A percentile compares a stretch with the other conserved stretches of the same genome.
Evolutionary conservation across 1,140 invertebrate genomes (phyloP).

Genomic region (Triops cancriformis): DNA sequence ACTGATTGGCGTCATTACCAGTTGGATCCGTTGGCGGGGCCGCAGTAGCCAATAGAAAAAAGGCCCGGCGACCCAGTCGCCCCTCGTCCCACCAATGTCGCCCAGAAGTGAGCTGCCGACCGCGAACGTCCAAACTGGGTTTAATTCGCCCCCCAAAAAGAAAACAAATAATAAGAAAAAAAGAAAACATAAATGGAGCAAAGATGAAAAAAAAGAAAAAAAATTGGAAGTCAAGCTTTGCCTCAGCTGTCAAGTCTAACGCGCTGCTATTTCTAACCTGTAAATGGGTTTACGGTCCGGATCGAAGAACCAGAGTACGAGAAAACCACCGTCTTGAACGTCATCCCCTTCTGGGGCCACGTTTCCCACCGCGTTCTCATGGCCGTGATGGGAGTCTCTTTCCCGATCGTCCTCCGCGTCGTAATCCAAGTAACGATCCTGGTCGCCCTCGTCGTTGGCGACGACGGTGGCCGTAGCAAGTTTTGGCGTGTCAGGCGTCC

Average conservation of each 20-base stretch:
- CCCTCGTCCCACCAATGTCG: conserved; percentile 54
- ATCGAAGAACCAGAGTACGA: conserved; percentile 28
- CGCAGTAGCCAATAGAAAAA: conserved; percentile 7
- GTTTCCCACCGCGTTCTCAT: neutral
- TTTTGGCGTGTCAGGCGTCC: neutral
- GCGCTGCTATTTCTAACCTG: conserved; percentile 24
- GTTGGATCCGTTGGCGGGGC: neutral
- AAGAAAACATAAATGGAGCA: neutral
- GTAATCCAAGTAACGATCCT: neutral
- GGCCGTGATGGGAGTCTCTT: neutral
- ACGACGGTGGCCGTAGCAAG: neutral
- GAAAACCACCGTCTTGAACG: conserved; percentile 3
- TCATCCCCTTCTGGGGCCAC: neutral
- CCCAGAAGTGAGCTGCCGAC: conserved; percentile 56
- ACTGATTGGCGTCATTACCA: neutral
- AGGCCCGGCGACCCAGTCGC: neutral
- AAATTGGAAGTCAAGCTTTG: neutral
- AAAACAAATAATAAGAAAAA: conserved; percentile 37
- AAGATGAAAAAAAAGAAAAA: neutral
- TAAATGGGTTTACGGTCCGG: conserved; percentile 28
- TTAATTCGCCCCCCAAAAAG: conserved; percentile 22
- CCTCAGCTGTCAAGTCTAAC: conserved; percentile 13
- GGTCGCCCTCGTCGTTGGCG: conserved; percentile 8
- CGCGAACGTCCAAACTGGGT: conserved; percentile 69
- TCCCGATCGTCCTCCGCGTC: neutral